phyloP scores from a whole-genome alignment of 2,113 vertebrate genomes.

The Ellobius talpinus region DNA sequence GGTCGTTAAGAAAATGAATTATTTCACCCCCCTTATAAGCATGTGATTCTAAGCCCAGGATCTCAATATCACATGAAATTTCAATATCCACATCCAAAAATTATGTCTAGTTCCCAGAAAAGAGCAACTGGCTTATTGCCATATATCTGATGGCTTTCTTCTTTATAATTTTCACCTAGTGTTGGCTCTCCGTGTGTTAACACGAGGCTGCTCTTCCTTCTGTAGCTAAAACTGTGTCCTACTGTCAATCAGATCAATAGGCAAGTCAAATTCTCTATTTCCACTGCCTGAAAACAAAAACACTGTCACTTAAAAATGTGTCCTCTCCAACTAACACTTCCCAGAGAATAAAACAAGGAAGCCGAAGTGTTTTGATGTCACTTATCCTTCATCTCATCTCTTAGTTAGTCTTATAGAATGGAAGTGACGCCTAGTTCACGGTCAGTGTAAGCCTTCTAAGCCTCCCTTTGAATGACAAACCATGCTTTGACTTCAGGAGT shows the following conservation, averaged over 20 bases:
- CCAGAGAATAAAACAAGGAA: slow-evolving; percentile 54
- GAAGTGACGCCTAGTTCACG: neutral
- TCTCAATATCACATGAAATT: neutral
- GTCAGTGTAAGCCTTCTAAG: neutral
- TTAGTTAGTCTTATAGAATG: neutral
- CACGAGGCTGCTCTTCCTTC: slow-evolving; percentile 4
- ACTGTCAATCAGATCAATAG: slow-evolving; percentile 46
- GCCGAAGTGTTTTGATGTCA: slow-evolving; percentile 32
- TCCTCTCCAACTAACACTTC: slow-evolving; percentile 37
- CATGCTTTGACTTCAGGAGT: neutral
- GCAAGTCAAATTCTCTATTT: slow-evolving; percentile 19
- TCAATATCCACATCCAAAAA: neutral
- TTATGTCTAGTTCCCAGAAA: neutral
- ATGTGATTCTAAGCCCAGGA: neutral
- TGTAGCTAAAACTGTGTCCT: slow-evolving; percentile 52
- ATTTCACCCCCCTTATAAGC: neutral
- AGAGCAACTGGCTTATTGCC: neutral
- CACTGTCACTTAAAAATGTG: slow-evolving; percentile 45
- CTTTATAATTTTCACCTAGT: slow-evolving; percentile 36
- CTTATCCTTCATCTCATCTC: neutral
- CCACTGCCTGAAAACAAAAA: slow-evolving; percentile 29
- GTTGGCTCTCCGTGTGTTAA: neutral
- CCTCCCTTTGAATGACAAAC: neutral
- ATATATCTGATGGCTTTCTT: slow-evolving; percentile 44
- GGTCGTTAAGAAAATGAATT: neutral